A percentile compares a stretch with the other conserved stretches of the same genome.
Evolutionary conservation across 2,888 invertebrate genomes (phyloP).

Genomic region (Amphiduros pacificus): DNA sequence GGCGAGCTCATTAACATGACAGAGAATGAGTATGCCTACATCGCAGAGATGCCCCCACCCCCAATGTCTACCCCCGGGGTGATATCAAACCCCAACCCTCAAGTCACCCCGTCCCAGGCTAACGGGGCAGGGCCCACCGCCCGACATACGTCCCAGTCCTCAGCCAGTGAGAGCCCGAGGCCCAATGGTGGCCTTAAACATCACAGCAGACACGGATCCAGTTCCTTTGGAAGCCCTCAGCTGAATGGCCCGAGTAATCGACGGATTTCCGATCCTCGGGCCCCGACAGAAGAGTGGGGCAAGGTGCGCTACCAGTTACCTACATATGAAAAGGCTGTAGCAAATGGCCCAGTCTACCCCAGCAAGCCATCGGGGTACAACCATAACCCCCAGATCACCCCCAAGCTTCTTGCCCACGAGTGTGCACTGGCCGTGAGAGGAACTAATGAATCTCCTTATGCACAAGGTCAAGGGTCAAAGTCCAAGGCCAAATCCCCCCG

Average conservation of each 20-base stretch:
- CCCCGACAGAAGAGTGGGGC: background rate
- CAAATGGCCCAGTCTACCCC: background rate
- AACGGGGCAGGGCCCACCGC: background rate
- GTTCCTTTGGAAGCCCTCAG: no score
- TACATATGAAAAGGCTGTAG: background rate
- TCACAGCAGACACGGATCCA: no score
- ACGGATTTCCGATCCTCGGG: no score
- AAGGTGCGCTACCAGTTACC: no score
- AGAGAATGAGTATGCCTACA: conserved; percentile 18
- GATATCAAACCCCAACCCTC: conserved; percentile 1
- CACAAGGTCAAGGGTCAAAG: no score
- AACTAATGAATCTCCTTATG: conserved; percentile 2
- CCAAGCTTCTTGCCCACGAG: conserved; percentile 8
- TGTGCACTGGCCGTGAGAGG: conserved; percentile 10
- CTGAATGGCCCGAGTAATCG: no score
- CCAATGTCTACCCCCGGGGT: background rate
- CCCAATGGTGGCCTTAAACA: conserved; percentile 1
- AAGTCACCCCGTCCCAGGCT: background rate
- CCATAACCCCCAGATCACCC: conserved; percentile 4
- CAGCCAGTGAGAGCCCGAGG: background rate
- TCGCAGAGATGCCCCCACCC: conserved; percentile 15
- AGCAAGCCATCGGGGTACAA: background rate
- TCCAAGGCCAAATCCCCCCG: background rate
- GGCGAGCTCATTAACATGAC: conserved; percentile 5
- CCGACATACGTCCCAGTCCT: background rate